Conservation (phyloP, 1,140 invertebrate genomes). For the Pachypeltis micranthus region DNA sequence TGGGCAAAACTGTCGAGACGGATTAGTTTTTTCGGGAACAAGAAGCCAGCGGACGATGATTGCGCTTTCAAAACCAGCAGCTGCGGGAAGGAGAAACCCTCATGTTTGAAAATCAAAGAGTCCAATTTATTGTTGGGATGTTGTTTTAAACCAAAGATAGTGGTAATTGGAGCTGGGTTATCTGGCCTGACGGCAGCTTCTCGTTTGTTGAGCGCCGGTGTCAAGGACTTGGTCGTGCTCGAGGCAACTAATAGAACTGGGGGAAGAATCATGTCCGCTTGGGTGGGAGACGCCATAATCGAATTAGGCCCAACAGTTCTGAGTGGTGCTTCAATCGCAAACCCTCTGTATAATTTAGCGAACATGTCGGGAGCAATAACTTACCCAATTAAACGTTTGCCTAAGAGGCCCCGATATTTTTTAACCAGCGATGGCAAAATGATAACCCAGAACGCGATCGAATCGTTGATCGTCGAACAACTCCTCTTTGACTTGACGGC, state of each 20-base stretch:
- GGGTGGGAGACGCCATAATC: conserved; percentile 54
- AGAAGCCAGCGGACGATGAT: neutral
- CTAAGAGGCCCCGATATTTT: conserved; percentile 39
- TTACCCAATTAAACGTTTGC: conserved; percentile 19
- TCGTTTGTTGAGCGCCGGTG: neutral
- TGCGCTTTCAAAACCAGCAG: neutral
- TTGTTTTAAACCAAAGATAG: neutral
- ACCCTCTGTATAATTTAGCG: conserved; percentile 53
- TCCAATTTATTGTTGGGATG: neutral
- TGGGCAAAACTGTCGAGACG: neutral
- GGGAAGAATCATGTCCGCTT: conserved; percentile 61
- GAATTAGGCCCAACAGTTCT: conserved; percentile 60
- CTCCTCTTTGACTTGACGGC: neutral
- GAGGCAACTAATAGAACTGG: conserved; percentile 39
- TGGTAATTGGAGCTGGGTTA: neutral
- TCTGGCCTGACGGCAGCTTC: neutral
- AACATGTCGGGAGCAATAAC: conserved; percentile 34
- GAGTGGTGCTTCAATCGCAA: conserved; percentile 47
- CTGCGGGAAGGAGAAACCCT: neutral
- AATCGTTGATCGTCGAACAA: neutral
- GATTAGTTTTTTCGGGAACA: neutral
- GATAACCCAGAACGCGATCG: conserved; percentile 33
- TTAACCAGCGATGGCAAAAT: conserved; percentile 54
- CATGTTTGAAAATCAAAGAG: neutral
- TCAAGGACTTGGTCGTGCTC: neutral